Evolutionary conservation across 2,113 vertebrate genomes (phyloP).

Genomic region (Lasiurus borealis): DNA sequence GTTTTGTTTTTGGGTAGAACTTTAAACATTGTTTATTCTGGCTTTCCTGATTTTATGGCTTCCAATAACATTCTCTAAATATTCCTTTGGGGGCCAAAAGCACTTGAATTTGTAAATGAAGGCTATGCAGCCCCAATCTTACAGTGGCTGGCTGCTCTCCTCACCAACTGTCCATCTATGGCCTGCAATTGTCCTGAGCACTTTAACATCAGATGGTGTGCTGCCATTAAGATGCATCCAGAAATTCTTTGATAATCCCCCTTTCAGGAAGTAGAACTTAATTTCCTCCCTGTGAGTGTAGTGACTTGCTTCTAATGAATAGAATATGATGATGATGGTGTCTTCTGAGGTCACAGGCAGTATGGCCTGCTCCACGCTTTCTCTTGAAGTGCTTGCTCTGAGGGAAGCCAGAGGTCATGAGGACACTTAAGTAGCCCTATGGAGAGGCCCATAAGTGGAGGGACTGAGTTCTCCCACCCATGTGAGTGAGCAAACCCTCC

Average conservation of each 20-base stretch:
- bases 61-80: background rate
- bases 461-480: background rate
- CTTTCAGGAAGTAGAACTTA: background rate
- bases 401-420: conserved; percentile 3
- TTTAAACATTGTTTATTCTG: conserved; percentile 1
- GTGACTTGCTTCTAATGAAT: background rate
- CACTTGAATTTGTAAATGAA: background rate
- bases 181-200: background rate
- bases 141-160: background rate
- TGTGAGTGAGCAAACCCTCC: background rate
- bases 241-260: background rate
- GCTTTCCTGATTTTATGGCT: conserved; percentile 1
- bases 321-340: conserved; percentile 19
- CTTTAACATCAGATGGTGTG: background rate
- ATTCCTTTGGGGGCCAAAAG: background rate
- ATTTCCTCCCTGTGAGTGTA: background rate
- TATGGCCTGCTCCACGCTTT: background rate
- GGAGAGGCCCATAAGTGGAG: background rate
- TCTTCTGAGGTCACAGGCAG: conserved; percentile 11
- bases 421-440: background rate
- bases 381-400: background rate
- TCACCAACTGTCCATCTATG: background rate
- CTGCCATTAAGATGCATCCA: background rate
- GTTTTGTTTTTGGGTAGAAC: background rate
- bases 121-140: background rate